Evolutionary conservation across 2,113 vertebrate genomes (phyloP).

Genomic region (Euleptes europaea): DNA sequence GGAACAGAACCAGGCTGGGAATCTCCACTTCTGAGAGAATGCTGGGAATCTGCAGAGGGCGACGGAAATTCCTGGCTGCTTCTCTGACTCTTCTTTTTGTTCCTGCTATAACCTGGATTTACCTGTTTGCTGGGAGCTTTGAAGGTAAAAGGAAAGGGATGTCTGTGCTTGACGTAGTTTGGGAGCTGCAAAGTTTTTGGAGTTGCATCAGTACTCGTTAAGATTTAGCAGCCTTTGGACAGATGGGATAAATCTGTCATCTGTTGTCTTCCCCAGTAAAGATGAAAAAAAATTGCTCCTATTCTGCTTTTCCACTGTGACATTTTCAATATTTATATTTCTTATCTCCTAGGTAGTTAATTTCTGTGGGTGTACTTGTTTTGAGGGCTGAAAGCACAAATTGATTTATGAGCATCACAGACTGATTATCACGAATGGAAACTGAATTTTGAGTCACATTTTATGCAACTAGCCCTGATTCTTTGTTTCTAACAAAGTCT

Average conservation of each 20-base stretch:
- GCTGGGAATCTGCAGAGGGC: slow-evolving; percentile 98
- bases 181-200: neutral
- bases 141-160: slow-evolving; percentile 81
- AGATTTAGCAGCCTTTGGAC: neutral
- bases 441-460: neutral
- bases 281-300: neutral
- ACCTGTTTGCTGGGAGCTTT: slow-evolving; percentile 91
- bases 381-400: neutral
- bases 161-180: neutral
- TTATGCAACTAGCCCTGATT: neutral
- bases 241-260: slow-evolving; percentile 1
- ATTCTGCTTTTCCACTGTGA: neutral
- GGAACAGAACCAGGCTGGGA: slow-evolving; percentile 76
- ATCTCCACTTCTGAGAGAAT: slow-evolving; percentile 86
- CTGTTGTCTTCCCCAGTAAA: neutral
- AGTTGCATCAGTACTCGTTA: neutral
- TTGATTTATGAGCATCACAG: slow-evolving; percentile 2
- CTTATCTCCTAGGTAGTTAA: neutral
- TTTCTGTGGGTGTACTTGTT: slow-evolving; percentile 2
- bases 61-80: slow-evolving; percentile 97
- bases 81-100: slow-evolving; percentile 92
- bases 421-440: neutral
- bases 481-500: neutral
- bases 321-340: slow-evolving; percentile 7
- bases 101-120: slow-evolving; percentile 95